Evolutionary conservation across 2,797 vertebrate species (phyloP), one percentile per base, ranked within the genome.

Genomic region (Ataeniobius toweri): DNA sequence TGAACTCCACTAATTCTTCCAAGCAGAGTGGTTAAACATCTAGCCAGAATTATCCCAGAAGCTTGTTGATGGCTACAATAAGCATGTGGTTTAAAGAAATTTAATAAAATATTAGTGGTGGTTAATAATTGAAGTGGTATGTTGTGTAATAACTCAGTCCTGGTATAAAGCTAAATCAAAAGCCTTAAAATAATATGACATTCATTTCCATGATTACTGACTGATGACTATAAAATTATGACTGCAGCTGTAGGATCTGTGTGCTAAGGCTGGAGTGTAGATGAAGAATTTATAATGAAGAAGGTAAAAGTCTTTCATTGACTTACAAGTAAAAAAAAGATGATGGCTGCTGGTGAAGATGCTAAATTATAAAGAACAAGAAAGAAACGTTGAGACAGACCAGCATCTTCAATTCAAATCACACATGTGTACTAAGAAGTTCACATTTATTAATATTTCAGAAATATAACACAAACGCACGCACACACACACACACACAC

Each of bases 391-490:
- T 90, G 90, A 93, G 89, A 92, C 84, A 88, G 88, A 91, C 92
- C 90, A 91, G 91, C 89, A 91, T 90, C 86, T 89, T 89, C 87
- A 89, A 86, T 89, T 93, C 89, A 93, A 91, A 90, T 92, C 91
- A 89, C 87, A 92, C 88, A 91, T 83, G 87, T 92, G 84, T 85
- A 89, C 85, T 87, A 89, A 86, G 89, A 90, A 91, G 83, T 80
- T 86, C 67, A 79, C 67, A 78, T 65, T 0, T 51, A 90, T 94
- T 41, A 94, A 94, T 94, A 89, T 94, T 90, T 83, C 67, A 93
- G 31, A 68, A 22, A 75, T 51, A 78, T 61, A 46, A 76, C 20
- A 50, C 36, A 70, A 41, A 71, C 74, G 50, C 72, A 76, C 71
- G 81, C 78, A 65, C 77, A 81, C 73, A 77, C 76, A 76, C 73